A percentile compares a stretch with the other conserved stretches of the same genome.
Conservation (phyloP, 2,113 vertebrate species). For the Ammodytes marinus region DNA sequence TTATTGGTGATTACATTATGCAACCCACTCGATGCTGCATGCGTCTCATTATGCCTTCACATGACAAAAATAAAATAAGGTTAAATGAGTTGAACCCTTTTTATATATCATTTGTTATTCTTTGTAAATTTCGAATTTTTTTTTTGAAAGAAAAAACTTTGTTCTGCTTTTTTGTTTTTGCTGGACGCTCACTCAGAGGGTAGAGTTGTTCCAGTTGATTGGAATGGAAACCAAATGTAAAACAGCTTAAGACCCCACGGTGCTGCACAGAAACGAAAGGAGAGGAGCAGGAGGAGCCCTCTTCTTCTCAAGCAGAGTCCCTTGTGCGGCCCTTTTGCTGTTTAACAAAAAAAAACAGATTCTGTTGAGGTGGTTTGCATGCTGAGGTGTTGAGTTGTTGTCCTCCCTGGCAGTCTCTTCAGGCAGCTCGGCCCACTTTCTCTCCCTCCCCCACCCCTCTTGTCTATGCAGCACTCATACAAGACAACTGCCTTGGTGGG, state of each 20-base stretch:
- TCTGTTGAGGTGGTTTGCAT: constrained; percentile 45
- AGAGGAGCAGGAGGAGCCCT: background rate
- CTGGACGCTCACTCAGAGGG: constrained; percentile 12
- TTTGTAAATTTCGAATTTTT: background rate
- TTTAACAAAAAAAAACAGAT: background rate
- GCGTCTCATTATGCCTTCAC: constrained; percentile 1
- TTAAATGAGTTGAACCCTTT: background rate
- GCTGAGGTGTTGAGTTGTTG: constrained; percentile 57
- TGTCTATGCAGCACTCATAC: constrained; percentile 56
- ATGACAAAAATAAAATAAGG: background rate
- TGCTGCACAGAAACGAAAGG: constrained; percentile 3
- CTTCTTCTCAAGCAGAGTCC: background rate
- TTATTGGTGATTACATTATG: constrained; percentile 1
- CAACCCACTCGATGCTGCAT: background rate
- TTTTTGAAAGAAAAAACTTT: background rate
- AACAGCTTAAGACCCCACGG: constrained; percentile 24
- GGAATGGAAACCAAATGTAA: constrained; percentile 24
- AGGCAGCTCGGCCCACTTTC: constrained; percentile 66
- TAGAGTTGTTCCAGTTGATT: background rate
- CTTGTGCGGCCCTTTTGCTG: constrained; percentile 15
- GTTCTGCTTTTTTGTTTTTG: background rate
- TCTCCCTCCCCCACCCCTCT: background rate
- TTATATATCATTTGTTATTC: background rate
- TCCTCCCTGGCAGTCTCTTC: constrained; percentile 47
- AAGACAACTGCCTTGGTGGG: constrained; percentile 40